Conservation (phyloP, 2,797 vertebrate genomes). For the Poecile montanus region DNA sequence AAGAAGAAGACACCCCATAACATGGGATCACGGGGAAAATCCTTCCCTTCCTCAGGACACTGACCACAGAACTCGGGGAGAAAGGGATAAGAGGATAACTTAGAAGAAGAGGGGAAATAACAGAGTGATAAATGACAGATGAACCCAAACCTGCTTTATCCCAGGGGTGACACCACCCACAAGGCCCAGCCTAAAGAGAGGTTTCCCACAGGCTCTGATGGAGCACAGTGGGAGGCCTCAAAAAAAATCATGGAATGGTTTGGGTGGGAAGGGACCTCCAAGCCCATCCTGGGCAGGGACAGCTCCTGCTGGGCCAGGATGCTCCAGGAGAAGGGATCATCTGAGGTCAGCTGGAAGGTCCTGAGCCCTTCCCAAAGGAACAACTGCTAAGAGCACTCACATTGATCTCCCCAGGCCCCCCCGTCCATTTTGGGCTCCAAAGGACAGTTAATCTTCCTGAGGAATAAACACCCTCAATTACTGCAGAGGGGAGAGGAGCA, state of each 20-base stretch:
- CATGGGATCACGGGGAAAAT: accelerated
- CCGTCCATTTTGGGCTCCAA: slow-evolving; percentile 33
- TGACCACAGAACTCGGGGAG: not conserved
- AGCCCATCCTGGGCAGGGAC: not conserved
- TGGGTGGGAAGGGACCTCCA: not conserved
- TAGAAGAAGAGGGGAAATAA: not conserved
- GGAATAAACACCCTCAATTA: slow-evolving; percentile 72
- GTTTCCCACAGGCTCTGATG: not conserved
- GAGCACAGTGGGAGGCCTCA: not conserved
- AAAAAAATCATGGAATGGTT: not conserved
- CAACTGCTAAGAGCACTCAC: not conserved
- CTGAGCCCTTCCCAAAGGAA: not conserved
- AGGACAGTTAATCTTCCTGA: slow-evolving; percentile 68
- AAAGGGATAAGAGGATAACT: not conserved
- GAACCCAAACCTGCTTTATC: not conserved
- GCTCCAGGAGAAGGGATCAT: not conserved
- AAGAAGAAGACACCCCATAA: not conserved
- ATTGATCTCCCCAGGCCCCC: not conserved
- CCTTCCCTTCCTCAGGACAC: not conserved
- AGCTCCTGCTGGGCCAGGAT: not conserved
- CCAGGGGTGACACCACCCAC: not conserved
- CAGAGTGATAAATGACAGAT: not conserved
- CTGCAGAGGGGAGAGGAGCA: slow-evolving; percentile 46
- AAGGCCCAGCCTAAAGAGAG: not conserved
- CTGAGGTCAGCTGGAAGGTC: not conserved